A percentile compares a stretch with the other conserved stretches of the same genome.
phyloP scores from a whole-genome alignment of 1,140 invertebrate species.

The Scaptomyza hsui region DNA sequence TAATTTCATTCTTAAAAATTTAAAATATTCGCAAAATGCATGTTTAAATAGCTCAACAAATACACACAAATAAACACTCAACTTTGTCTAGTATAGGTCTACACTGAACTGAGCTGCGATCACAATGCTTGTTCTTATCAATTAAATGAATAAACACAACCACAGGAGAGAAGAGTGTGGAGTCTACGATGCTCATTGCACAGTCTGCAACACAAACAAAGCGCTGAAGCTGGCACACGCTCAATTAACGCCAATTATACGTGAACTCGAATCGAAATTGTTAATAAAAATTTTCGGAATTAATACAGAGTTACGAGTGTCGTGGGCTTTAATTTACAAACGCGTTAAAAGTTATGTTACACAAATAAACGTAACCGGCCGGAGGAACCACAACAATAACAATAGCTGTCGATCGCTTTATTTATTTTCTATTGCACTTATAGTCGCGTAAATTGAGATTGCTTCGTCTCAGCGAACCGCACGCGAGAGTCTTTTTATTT shows the following conservation, averaged over 20 bases:
- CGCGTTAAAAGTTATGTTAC: slow-evolving; percentile 17
- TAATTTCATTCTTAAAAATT: slow-evolving; percentile 30
- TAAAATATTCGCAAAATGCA: slow-evolving; percentile 10
- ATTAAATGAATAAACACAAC: slow-evolving; percentile 58
- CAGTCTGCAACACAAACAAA: slow-evolving; percentile 36
- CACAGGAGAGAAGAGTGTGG: slow-evolving; percentile 15
- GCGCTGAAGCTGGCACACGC: slow-evolving; percentile 36
- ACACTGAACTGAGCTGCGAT: slow-evolving; percentile 34
- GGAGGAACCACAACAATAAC: background rate
- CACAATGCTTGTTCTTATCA: slow-evolving; percentile 61
- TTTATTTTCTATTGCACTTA: slow-evolving; percentile 34
- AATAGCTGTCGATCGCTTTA: slow-evolving; percentile 29
- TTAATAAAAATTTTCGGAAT: slow-evolving; percentile 69
- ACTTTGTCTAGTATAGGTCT: slow-evolving; percentile 9
- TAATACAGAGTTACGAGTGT: slow-evolving; percentile 34
- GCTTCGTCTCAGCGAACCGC: slow-evolving; percentile 40
- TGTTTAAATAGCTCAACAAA: slow-evolving; percentile 22
- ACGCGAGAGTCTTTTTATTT: slow-evolving; percentile 51
- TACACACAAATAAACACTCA: slow-evolving; percentile 8
- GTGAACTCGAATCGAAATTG: slow-evolving; percentile 55
- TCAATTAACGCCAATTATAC: slow-evolving; percentile 77
- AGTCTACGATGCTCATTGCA: slow-evolving; percentile 14
- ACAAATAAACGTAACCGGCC: slow-evolving; percentile 25
- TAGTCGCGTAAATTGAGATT: slow-evolving; percentile 13
- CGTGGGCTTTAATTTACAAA: slow-evolving; percentile 30